Conservation (phyloP, 2,888 invertebrate species). For the Thalpophila matura region DNA sequence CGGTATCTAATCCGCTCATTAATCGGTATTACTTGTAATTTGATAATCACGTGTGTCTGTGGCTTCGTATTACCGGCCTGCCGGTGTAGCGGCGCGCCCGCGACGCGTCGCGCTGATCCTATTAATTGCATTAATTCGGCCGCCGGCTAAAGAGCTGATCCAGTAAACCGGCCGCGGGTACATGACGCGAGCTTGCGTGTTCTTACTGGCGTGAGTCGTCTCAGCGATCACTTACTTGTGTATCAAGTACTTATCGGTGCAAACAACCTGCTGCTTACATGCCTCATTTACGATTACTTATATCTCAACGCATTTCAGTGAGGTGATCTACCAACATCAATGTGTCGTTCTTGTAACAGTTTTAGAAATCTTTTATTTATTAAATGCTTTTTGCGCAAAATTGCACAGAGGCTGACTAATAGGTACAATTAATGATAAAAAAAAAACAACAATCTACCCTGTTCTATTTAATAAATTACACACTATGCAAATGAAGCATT, state of each 20-base stretch:
- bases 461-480: too few species aligned
- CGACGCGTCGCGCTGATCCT: slow-evolving; percentile 63
- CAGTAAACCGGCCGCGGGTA: slow-evolving; percentile 26
- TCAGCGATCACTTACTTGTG: slow-evolving; percentile 13
- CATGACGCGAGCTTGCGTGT: background rate
- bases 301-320: background rate
- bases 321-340: too few species aligned
- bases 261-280: background rate
- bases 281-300: background rate
- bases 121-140: slow-evolving; percentile 68
- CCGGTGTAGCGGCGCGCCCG: slow-evolving; percentile 15
- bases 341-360: too few species aligned
- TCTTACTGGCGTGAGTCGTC: slow-evolving; percentile 15
- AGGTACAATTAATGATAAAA: too few species aligned
- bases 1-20: slow-evolving; percentile 43
- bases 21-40: slow-evolving; percentile 62
- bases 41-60: slow-evolving; percentile 48
- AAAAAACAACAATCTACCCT: too few species aligned
- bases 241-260: slow-evolving; percentile 1
- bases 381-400: too few species aligned
- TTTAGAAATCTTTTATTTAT: too few species aligned
- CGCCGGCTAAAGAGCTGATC: slow-evolving; percentile 62
- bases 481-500: too few species aligned
- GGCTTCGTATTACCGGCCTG: slow-evolving; percentile 58
- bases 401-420: too few species aligned